Base-by-base conservation (phyloP, 2,888 invertebrate species). In the Zele albiditarsus region DNA sequence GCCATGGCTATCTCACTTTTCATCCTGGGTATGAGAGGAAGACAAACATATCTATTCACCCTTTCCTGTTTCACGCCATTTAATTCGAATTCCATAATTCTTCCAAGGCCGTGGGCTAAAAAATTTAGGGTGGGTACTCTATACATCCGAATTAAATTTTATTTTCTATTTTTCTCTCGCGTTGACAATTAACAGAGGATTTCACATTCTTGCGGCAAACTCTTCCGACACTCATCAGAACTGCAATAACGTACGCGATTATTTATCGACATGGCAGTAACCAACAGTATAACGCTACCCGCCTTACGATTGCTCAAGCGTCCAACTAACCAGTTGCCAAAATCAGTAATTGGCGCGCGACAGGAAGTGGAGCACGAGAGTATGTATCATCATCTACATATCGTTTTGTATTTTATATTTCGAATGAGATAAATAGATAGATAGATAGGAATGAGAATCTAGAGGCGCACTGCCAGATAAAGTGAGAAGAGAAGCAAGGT, bases 261-360 rank as follows among this genome's bases (percentile, higher is more conserved):
- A 49, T 68, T 68, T 53, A 53, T n/a, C 8, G 20, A 33, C 57
- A 23, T 60, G 70, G 46, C 28, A 25, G 70, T 58, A 71, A 16
- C 46, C 46, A 46, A 46, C 3, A 16, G 16, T 46, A n/a, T n/a
- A 46, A 42, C 14, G 14, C 60, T 12, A 42, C 38, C 28, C 33
- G 16, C 33, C 49, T 60, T 71, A 42, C n/a, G 38, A 69, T 69
- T 69, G 69, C 60, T 71, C 60, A 71, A 71, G 60, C 70, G 38
- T 23, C 42, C 60, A 71, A 62, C 38, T 71, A 42, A 20, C 46
- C 46, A 38, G 42, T 27, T 42, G 70, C 70, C 70, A 71, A 71
- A 71, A 42, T 42, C 42, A 71, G 70, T 71, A 71, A 71, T 71
- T 60, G 70, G 70, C 60, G 70, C 70, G 20, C 70, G 46, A 16